Conservation (phyloP, 2,113 vertebrate genomes). For the Hiodon tergisus region DNA sequence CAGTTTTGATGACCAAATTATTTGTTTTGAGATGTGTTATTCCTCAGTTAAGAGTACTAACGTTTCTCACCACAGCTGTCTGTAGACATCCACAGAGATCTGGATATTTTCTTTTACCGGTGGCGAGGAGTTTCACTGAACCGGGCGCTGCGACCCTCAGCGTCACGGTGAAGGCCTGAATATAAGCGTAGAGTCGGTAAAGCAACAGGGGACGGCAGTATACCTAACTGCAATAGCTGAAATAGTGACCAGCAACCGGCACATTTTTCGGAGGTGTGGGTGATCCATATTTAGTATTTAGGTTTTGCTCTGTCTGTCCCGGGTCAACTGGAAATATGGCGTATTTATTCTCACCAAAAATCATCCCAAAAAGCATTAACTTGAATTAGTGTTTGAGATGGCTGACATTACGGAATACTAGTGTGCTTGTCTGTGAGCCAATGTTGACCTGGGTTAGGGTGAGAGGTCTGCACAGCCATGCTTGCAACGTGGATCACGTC, state of each 20-base stretch:
- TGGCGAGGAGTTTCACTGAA: conserved; percentile 43
- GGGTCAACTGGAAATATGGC: conserved; percentile 40
- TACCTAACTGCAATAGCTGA: conserved; percentile 16
- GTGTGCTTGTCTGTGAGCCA: conserved; percentile 5
- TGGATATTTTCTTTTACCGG: conserved; percentile 27
- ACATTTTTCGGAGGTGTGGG: too few species aligned
- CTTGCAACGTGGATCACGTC: not conserved
- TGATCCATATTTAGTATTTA: not conserved
- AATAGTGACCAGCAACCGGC: conserved; percentile 20
- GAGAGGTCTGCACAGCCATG: not conserved
- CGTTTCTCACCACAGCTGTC: conserved; percentile 38
- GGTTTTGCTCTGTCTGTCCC: conserved; percentile 47
- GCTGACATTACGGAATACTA: too few species aligned
- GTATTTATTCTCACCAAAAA: conserved; percentile 50
- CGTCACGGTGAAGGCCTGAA: conserved; percentile 50
- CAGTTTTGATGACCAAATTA: conserved; percentile 43
- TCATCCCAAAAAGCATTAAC: conserved; percentile 56
- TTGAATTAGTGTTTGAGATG: conserved; percentile 21
- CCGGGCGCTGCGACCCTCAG: conserved; percentile 70
- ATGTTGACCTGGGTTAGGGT: not conserved
- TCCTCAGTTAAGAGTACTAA: conserved; percentile 37
- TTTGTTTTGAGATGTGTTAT: conserved; percentile 52
- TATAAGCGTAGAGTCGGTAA: conserved; percentile 29
- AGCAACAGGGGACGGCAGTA: conserved; percentile 38
- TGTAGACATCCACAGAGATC: conserved; percentile 42